Percentiles rank a stretch among this genome's conserved stretches.
These are phyloP conservation scores for Symphodus melops DNA, from an alignment of 2,113 vertebrate species.

Conservation along the genomic window DNA sequence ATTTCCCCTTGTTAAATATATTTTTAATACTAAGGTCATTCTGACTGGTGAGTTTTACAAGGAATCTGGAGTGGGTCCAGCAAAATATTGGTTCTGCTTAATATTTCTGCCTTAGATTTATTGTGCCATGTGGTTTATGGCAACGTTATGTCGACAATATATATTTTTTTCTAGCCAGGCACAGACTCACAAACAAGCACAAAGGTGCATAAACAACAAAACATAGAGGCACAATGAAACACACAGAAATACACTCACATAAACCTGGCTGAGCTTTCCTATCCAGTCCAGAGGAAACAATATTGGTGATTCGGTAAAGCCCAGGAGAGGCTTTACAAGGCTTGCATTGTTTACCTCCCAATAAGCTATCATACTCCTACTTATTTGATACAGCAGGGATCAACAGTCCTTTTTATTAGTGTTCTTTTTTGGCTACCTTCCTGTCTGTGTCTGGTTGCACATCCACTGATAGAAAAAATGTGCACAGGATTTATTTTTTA, in stretches of 20 bases:
- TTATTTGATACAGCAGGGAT: conserved; percentile 57
- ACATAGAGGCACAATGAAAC: neutral
- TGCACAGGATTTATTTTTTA: conserved; percentile 52
- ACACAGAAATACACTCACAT: conserved; percentile 39
- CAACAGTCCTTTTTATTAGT: conserved; percentile 33
- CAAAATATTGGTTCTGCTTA: conserved; percentile 67
- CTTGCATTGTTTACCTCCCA: conserved; percentile 57
- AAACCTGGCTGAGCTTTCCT: conserved; percentile 38
- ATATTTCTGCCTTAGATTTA: conserved; percentile 66
- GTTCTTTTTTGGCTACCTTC: conserved; percentile 38
- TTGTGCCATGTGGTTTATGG: conserved; percentile 60
- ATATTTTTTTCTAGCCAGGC: conserved; percentile 48
- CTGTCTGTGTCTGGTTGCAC: conserved; percentile 9
- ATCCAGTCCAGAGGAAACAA: conserved; percentile 57
- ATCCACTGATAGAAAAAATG: conserved; percentile 16
- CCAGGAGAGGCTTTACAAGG: conserved; percentile 61
- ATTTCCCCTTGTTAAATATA: conserved; percentile 63
- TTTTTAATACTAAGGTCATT: conserved; percentile 70
- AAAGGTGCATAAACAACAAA: conserved; percentile 27
- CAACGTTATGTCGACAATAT: conserved; percentile 58
- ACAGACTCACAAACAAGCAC: conserved; percentile 45
- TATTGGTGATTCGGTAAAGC: conserved; percentile 58
- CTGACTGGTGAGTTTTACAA: conserved; percentile 56
- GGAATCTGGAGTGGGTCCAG: conserved; percentile 59
- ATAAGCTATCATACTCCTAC: conserved; percentile 52